Base-by-base conservation (phyloP, 1,140 invertebrate genomes). In the Thaumetopoea pityocampa region DNA sequence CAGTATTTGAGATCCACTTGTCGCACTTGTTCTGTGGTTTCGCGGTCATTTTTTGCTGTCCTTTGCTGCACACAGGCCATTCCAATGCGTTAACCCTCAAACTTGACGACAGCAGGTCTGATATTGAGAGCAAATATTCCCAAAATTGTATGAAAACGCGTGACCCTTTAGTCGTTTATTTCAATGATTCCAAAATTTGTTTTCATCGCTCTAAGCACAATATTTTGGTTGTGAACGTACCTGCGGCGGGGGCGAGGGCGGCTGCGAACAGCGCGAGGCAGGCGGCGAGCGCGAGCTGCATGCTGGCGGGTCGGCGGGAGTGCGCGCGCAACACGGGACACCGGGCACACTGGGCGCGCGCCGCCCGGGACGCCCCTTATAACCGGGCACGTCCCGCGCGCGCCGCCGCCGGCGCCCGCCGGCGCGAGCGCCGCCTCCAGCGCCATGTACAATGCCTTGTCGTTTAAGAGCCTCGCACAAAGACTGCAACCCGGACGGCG, bases 291-390 rank as follows among this genome's bases (percentile, higher is more conserved):
- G 79, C 44, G 47, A 77, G 51, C 62, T 73, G 76, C 77, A 81
- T 81, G 51, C 59, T 67, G 67, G 42, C 33, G 29, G 29, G 37
- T 52, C 36, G 44, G 43, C 51, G 37, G 66, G 63, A 72, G 63
- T 70, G 74, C 78, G 68, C 73, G 69, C 73, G 71, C 70, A 74
- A 79, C 72, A 79, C 77, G 70, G 72, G 77, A 81, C 66, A 76
- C 79, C 70, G 67, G 72, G 74, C 64, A 79, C 76, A 83, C 79
- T 79, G 77, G 78, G 58, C 70, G 71, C 74, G 74, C 70, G 77
- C 55, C 65, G 55, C 54, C 59, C 77, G 56, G 76, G 68, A 78
- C 70, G 68, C 72, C 68, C 67, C 77, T 83, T 83, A 83, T 83
- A 83, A 79, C 65, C 65, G 64, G 69, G 62, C 57, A 70, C 73